A percentile compares a stretch with the other conserved stretches of the same genome.
These are phyloP conservation scores for Hypena proboscidalis DNA, from an alignment of 2,888 invertebrate genomes.

Conservation along the genomic window DNA sequence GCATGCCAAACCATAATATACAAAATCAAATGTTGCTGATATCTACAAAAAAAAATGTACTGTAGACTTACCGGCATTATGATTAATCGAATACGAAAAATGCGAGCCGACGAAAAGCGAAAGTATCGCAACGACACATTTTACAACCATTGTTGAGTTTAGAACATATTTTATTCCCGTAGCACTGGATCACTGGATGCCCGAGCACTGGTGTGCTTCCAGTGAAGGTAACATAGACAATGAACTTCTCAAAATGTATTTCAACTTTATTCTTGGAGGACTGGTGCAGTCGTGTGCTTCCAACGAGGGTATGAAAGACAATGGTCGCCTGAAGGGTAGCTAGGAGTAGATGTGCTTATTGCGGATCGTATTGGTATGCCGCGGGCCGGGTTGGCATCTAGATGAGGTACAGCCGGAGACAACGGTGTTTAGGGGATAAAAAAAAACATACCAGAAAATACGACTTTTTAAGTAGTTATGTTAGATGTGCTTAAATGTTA, in stretches of 20 bases:
- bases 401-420: constrained; percentile 12
- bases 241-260: too few relatives aligned
- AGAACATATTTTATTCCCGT: constrained; percentile 1
- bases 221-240: too few relatives aligned
- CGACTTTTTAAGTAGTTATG: too few relatives aligned
- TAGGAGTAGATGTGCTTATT: constrained; percentile 33
- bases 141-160: constrained; percentile 49
- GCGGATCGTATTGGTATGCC: constrained; percentile 40
- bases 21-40: too few relatives aligned
- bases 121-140: constrained; percentile 51
- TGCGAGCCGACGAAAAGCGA: constrained; percentile 58
- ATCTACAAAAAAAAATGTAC: constrained; percentile 1
- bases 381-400: constrained; percentile 29
- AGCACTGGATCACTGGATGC: neutral
- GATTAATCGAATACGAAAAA: constrained; percentile 55
- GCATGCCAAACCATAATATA: too few relatives aligned
- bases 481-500: too few relatives aligned
- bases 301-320: constrained; percentile 35
- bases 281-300: constrained; percentile 18
- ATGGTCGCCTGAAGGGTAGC: constrained; percentile 41
- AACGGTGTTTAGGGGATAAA: constrained; percentile 7
- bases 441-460: too few relatives aligned
- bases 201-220: constrained; percentile 28
- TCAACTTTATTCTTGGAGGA: too few relatives aligned
- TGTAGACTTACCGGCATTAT: constrained; percentile 54